Evolutionary conservation across 2,113 vertebrate genomes (phyloP), one percentile per base, ranked within the genome.

Genomic region (Cynocephalus volans): DNA sequence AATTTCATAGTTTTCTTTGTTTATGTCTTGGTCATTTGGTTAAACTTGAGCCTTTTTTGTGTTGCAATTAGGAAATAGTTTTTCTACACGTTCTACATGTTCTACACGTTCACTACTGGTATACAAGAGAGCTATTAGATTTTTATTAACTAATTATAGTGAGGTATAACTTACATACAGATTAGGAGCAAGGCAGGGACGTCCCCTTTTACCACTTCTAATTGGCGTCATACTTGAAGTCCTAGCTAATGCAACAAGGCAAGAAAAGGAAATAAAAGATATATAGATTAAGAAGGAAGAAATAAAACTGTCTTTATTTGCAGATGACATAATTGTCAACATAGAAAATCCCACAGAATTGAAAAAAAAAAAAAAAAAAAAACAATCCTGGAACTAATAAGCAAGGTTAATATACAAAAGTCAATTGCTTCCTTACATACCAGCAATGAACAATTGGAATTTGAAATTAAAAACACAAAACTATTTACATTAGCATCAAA

Each of bases 371-470:
- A 90, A 56, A 23, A 4, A 8, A 4, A 45, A 54, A 85, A 24
- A 60, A 18, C 23, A 90, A 48, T 62, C 23, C 33, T 88, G n/a
- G 23, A 90, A 85, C 8, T 84, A 84, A 85, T 52, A 77, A 85
- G 52, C 33, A 62, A 56, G 14, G 65, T 70, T 72, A 70, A 45
- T 54, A 90, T 13, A 70, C 36, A 64, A 90, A 95, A 79, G 52
- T 50, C 62, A 77, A 67, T 54, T 75, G 28, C 10, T 64, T 56
- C 65, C 50, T 28, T 48, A 87, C 36, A 92, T 73, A 64, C 2
- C 28, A 92, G 48, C 4, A 73, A 92, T 48, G 31, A 81, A 92
- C 18, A 95, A 48, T n/a, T 95, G n/a, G 24, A 94, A 50, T 80
- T 93, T 77, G 41, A 87, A 87, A 70, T 60, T 13, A 23, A 26